Base-by-base conservation (phyloP, 2,888 invertebrate species). In the Phymatocera aterrima region DNA sequence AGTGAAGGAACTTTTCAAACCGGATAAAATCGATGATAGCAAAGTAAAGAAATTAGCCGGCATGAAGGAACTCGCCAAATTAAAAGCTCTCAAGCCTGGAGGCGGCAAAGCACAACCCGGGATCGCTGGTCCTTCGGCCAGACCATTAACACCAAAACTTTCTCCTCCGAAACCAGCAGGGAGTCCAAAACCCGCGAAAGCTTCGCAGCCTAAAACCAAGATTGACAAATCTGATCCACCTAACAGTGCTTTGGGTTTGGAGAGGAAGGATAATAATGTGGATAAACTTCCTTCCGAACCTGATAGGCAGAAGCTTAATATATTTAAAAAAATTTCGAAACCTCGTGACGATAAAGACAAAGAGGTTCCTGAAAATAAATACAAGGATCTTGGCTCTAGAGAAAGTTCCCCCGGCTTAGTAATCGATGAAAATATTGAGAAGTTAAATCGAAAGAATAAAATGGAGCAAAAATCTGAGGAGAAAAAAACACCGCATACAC, bases 241-340 rank as follows among this genome's bases (percentile, higher is more conserved):
- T 15, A 75, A 12, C n/a, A 28, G 24, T 31, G 28, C n/a, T 68
- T 84, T 91, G 78, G 83, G 90, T 81, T 87, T 91, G 12, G 92
- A 92, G 83, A 91, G 91, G 77, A 93, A 92, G 81, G 93, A 93
- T 84, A 90, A 92, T 54, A 86, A 91, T 80, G 91, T 93, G 34
- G 92, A 92, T 84, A 96, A 95, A 90, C 89, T 97, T 78, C 93
- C 94, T 4, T 94, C 94, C 12, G 96, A 96, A 90, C 96, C 96
- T 0, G 96, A 97, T 88, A 95, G 95, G 90, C 96, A 95, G 90
- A 97, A 97, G 89, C 92, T 96, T 54, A 97, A 96, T 91, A 96
- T 97, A 88, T 96, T 97, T 87, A 97, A 96, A 89, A 96, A 96
- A 91, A 96, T 97, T 89, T 95, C 96, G 80, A 92, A 92, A 82